A percentile compares a stretch with the other conserved stretches of the same genome.
Evolutionary conservation across 2,797 vertebrate genomes (phyloP).

Genomic region (Scleropages formosus): DNA sequence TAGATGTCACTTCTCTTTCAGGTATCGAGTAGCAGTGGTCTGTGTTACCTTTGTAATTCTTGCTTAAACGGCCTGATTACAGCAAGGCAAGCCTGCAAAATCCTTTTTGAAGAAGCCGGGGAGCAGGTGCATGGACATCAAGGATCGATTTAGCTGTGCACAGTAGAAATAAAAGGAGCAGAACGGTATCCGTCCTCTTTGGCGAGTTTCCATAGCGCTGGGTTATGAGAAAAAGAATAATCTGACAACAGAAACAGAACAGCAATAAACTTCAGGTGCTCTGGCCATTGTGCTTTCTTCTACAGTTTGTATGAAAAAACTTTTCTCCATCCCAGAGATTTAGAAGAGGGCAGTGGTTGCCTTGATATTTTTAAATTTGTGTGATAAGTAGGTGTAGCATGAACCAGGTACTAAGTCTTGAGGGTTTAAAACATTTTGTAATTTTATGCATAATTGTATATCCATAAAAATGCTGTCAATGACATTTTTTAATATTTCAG

Average conservation of each 20-base stretch:
- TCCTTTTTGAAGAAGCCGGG: slow-evolving; percentile 26
- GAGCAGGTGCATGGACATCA: slow-evolving; percentile 56
- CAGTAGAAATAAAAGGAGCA: slow-evolving; percentile 69
- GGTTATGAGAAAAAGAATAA: slow-evolving; percentile 64
- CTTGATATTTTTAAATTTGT: too few relatives aligned
- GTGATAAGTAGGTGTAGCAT: too few relatives aligned
- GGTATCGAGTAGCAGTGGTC: slow-evolving; percentile 52
- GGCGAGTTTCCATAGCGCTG: slow-evolving; percentile 52
- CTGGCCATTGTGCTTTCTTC: slow-evolving; percentile 52
- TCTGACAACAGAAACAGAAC: slow-evolving; percentile 59
- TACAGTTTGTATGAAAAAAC: slow-evolving; percentile 18
- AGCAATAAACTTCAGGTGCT: slow-evolving; percentile 51
- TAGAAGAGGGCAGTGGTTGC: too few relatives aligned
- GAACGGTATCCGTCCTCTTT: slow-evolving; percentile 47
- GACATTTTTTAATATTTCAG: too few relatives aligned
- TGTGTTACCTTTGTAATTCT: slow-evolving; percentile 19
- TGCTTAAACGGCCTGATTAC: slow-evolving; percentile 59
- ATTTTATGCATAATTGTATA: too few relatives aligned
- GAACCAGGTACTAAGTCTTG: too few relatives aligned
- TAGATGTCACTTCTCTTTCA: slow-evolving; percentile 5
- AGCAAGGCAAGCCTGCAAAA: slow-evolving; percentile 47
- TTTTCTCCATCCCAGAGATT: too few relatives aligned
- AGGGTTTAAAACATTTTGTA: too few relatives aligned
- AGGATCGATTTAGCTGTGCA: slow-evolving; percentile 64
- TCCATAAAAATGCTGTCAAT: too few relatives aligned